phyloP scores from a whole-genome alignment of 2,888 invertebrate species.

The Philaethria dido region DNA sequence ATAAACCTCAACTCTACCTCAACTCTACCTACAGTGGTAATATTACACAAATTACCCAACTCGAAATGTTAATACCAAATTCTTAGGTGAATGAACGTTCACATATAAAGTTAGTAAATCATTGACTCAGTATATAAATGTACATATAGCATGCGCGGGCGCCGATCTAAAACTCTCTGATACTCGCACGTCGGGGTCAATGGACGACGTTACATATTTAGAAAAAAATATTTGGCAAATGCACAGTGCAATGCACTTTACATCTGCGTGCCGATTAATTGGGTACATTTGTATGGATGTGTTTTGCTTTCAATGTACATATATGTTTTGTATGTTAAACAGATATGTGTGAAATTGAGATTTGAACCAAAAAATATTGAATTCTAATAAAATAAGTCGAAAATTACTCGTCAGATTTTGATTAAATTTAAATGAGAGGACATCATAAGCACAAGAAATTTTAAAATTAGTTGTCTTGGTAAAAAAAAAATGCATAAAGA shows the following conservation, averaged over 20 bases:
- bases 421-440: too few relatives aligned
- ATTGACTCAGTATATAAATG: constrained; percentile 36
- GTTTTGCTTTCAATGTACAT: neutral
- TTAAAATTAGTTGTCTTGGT: too few relatives aligned
- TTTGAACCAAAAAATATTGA: too few relatives aligned
- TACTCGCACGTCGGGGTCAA: constrained; percentile 72
- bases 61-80: neutral
- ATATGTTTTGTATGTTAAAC: neutral
- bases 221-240: constrained; percentile 84
- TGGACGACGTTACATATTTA: constrained; percentile 78
- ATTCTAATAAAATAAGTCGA: too few relatives aligned
- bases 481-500: too few relatives aligned
- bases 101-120: constrained; percentile 39
- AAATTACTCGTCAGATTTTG: too few relatives aligned
- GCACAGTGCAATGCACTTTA: constrained; percentile 67
- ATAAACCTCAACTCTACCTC: neutral
- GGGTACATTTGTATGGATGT: constrained; percentile 24
- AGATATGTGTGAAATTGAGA: neutral
- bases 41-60: neutral
- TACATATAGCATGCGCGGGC: constrained; percentile 47
- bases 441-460: too few relatives aligned
- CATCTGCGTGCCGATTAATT: constrained; percentile 54
- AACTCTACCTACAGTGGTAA: neutral
- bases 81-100: constrained; percentile 31
- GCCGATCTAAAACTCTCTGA: constrained; percentile 78